Evolutionary conservation across 1,140 invertebrate species (phyloP).

Genomic region (Harpegnathos saltator): DNA sequence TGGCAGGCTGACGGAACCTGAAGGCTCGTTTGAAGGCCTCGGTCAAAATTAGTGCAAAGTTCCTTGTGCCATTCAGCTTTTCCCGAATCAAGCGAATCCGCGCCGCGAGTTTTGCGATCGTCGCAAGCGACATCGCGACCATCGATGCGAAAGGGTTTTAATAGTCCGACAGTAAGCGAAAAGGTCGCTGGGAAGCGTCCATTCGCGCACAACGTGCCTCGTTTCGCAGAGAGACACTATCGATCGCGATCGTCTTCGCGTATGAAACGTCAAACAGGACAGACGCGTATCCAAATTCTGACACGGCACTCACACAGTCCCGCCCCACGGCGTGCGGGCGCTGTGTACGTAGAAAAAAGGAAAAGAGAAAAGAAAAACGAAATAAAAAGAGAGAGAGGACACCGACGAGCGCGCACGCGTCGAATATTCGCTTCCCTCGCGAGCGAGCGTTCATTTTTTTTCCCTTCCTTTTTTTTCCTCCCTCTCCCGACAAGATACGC

Average conservation of each 20-base stretch:
- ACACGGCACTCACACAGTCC: not conserved
- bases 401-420: not conserved
- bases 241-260: not conserved
- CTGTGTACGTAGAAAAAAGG: not conserved
- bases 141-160: too few species aligned
- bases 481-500: conserved; percentile 8
- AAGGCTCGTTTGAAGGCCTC: too few species aligned
- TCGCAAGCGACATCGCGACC: too few species aligned
- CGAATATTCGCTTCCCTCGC: not conserved
- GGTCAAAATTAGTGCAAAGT: too few species aligned
- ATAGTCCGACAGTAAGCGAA: too few species aligned
- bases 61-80: too few species aligned
- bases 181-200: too few species aligned
- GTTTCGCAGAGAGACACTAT: not conserved
- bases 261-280: not conserved
- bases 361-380: not conserved
- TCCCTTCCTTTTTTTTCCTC: not conserved
- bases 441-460: not conserved
- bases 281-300: not conserved
- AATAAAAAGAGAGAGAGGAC: not conserved
- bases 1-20: too few species aligned
- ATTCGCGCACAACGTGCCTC: not conserved
- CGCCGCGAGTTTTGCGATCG: too few species aligned
- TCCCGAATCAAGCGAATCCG: too few species aligned
- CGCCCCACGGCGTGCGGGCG: too few species aligned